Evolutionary conservation across 2,113 vertebrate species (phyloP).

Genomic region (Phylloscopus trochiloides): DNA sequence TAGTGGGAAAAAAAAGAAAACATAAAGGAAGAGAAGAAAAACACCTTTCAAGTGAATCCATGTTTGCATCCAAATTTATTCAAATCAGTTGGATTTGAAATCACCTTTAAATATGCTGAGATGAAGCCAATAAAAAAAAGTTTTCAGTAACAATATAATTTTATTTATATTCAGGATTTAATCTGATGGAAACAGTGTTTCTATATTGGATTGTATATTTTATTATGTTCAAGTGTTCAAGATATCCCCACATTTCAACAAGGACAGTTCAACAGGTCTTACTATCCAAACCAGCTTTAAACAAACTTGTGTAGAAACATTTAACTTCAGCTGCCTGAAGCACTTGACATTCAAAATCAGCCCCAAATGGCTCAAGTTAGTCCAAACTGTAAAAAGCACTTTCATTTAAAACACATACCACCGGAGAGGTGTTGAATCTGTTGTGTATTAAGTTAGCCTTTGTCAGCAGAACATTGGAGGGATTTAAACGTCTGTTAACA

Average conservation of each 20-base stretch:
- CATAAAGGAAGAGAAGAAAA: background rate
- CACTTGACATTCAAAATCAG: background rate
- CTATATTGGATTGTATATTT: background rate
- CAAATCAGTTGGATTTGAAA: background rate
- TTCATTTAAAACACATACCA: background rate
- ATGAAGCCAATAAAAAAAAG: background rate
- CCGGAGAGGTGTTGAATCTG: background rate
- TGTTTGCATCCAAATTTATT: background rate
- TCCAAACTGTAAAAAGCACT: background rate
- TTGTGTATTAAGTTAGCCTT: background rate
- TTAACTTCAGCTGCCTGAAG: background rate
- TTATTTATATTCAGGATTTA: background rate
- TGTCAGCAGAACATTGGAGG: slow-evolving; percentile 8
- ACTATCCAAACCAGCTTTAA: background rate
- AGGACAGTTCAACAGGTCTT: background rate
- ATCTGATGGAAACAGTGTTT: background rate
- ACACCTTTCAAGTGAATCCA: background rate
- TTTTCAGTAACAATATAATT: background rate
- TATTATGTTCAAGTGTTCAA: background rate
- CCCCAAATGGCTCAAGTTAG: background rate
- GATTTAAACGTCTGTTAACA: background rate
- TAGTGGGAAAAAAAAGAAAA: background rate
- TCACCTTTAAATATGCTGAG: background rate
- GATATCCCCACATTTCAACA: background rate
- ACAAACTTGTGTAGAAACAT: background rate